Base-by-base conservation (phyloP, 37 sponge, comb jelly and placozoan species). In the Crambe crambe region DNA sequence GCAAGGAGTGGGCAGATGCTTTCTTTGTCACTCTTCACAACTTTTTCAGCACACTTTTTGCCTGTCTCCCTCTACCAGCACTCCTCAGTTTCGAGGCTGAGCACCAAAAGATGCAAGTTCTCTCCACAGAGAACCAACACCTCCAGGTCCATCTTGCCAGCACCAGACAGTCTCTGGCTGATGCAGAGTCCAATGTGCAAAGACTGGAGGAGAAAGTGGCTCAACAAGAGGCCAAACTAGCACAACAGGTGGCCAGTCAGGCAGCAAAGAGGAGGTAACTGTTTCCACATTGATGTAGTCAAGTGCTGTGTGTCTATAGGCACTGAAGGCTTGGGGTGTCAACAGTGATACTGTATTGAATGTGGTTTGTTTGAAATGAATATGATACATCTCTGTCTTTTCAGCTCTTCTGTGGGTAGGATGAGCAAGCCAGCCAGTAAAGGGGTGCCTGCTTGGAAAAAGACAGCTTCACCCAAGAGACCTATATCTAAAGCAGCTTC, bases 21-120 rank as follows among this genome's bases (percentile, higher is more conserved):
- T 85, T 97, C 42, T 36, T 75, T 35, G 65, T 91, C 6, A 93
- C 97, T 18, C 78, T 97, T 25, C 87, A 86, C 73, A 97, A 97
- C 73, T 94, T 97, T 79, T 91, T 97, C 89, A 92, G 92, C 80
- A 90, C 90, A 9, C 90, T 97, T 29, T 89, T 91, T 42, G 36
- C 90, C 51, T 80, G 79, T 51, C 70, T 97, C 23, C 91, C 91
- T 39, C 79, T 79, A 0, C 95, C 95, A 26, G 71, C 89, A 38
- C 80, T 94, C 51, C 84, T 94, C 37, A 87, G 81, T 29, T 94
- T 88, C 84, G 88, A 91, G 58, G 61, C 67, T 27, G 95, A 94
- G 54, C 89, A 90, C 64, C 75, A 80, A 36, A 87, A 81, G 67
- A 90, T 94, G 43, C 92, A 90, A 32, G 78, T 79, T 9, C 69